These are phyloP conservation scores for Chamaetylas fuelleborni DNA, from an alignment of 2,113 vertebrate genomes.

Conservation along the genomic window DNA sequence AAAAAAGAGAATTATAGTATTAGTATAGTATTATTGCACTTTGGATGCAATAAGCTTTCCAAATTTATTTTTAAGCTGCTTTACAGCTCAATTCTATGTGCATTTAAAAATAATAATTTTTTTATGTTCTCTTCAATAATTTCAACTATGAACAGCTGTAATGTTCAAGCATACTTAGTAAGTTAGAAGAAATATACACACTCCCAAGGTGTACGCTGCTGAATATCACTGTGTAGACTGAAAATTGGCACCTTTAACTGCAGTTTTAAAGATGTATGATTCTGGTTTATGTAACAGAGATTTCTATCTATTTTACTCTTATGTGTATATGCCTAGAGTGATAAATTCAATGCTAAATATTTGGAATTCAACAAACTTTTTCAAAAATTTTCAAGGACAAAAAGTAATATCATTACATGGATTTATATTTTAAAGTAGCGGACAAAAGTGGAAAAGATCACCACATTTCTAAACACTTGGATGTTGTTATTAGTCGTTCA, in stretches of 20 bases:
- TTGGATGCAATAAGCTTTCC: conserved; percentile 41
- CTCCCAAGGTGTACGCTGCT: neutral
- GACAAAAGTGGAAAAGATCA: neutral
- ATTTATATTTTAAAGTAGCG: neutral
- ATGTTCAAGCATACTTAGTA: neutral
- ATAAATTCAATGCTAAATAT: neutral
- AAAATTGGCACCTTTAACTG: neutral
- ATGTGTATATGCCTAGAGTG: neutral
- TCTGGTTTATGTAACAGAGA: neutral
- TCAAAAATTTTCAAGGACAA: neutral
- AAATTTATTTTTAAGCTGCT: conserved; percentile 51
- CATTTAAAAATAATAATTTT: conserved; percentile 22
- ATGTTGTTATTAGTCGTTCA: neutral
- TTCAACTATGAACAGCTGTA: conserved; percentile 25
- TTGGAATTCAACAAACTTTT: neutral
- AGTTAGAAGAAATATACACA: conserved; percentile 4
- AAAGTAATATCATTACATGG: neutral
- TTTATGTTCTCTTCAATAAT: conserved; percentile 30
- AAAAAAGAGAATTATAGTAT: conserved; percentile 27
- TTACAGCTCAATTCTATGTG: conserved; percentile 29
- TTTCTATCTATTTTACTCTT: neutral
- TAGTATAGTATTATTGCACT: neutral
- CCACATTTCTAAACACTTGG: neutral
- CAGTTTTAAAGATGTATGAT: neutral
- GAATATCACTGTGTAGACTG: neutral